phyloP scores from a whole-genome alignment of 1,140 invertebrate genomes.

The Lanistes nyassanus region DNA sequence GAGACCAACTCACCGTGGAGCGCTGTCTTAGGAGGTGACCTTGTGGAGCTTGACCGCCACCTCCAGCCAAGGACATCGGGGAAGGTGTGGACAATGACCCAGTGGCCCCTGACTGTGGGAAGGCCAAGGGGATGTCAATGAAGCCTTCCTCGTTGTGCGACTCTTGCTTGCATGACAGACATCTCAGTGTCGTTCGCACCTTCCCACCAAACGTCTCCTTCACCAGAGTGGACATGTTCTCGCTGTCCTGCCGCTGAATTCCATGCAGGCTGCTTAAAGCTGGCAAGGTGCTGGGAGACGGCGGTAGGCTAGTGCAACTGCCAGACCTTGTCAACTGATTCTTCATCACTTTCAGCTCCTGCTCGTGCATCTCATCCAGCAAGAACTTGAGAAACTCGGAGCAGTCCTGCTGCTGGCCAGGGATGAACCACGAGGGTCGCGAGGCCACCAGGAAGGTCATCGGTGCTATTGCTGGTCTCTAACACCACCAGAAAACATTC shows the following conservation, averaged over 20 bases:
- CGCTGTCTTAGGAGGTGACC: background rate
- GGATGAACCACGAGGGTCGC: conserved; percentile 79
- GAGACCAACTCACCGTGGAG: too few species aligned
- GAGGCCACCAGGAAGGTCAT: conserved; percentile 75
- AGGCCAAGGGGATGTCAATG: conserved; percentile 83
- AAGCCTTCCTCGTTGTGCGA: conserved; percentile 81
- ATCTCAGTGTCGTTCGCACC: conserved; percentile 77
- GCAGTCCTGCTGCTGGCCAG: conserved; percentile 85
- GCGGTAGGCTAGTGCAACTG: background rate
- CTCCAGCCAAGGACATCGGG: conserved; percentile 33
- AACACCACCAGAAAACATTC: conserved; percentile 28
- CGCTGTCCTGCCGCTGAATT: conserved; percentile 2
- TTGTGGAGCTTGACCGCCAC: conserved; percentile 24
- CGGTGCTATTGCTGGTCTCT: conserved; percentile 73
- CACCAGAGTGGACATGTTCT: conserved; percentile 67
- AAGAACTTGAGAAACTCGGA: conserved; percentile 85
- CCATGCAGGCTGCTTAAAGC: too few species aligned
- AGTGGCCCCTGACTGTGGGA: conserved; percentile 68
- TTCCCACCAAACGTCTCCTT: conserved; percentile 81
- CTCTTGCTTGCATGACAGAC: conserved; percentile 75
- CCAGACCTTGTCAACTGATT: conserved; percentile 10
- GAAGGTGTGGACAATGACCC: conserved; percentile 21
- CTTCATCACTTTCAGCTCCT: conserved; percentile 22
- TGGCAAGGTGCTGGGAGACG: background rate
- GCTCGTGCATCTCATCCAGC: conserved; percentile 77